A percentile compares a stretch with the other conserved stretches of the same genome.
phyloP scores from a whole-genome alignment of 2,888 invertebrate genomes.

The Pelosia muscerda region DNA sequence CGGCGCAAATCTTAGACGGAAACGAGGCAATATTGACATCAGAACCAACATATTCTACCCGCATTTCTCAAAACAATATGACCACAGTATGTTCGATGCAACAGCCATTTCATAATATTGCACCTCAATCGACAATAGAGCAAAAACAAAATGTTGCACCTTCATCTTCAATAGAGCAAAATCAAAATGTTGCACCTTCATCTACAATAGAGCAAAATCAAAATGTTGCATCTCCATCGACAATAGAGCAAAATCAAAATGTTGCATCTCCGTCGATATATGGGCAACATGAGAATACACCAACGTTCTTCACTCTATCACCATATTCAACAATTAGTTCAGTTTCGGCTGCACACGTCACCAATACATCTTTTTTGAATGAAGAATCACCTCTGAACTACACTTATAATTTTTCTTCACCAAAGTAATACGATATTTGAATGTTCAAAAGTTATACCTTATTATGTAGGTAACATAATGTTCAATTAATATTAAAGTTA shows the following conservation, averaged over 20 bases:
- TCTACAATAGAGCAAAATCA: too few relatives aligned
- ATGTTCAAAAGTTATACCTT: constrained; percentile 14
- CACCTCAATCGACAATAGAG: constrained; percentile 11
- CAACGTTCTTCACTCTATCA: not conserved
- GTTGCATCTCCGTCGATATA: not conserved
- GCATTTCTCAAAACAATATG: constrained; percentile 19
- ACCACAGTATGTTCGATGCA: constrained; percentile 13
- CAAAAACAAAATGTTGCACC: too few relatives aligned
- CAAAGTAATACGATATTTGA: constrained; percentile 10
- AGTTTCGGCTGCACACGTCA: constrained; percentile 9
- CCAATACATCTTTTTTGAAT: constrained; percentile 14
- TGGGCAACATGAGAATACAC: constrained; percentile 5
- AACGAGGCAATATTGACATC: constrained; percentile 15
- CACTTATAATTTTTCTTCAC: constrained; percentile 9
- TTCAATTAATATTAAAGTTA: constrained; percentile 15
- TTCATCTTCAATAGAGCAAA: too few relatives aligned
- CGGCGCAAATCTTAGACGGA: constrained; percentile 23
- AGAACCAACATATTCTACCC: constrained; percentile 13
- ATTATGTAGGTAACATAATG: constrained; percentile 12
- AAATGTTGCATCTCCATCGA: too few relatives aligned
- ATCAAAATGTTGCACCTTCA: too few relatives aligned
- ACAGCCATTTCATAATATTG: constrained; percentile 21
- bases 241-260: too few relatives aligned
- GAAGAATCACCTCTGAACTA: constrained; percentile 15
- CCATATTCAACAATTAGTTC: constrained; percentile 3